Evolutionary conservation across 1,140 invertebrate genomes (phyloP).

Genomic region (Diachasma alloeum): DNA sequence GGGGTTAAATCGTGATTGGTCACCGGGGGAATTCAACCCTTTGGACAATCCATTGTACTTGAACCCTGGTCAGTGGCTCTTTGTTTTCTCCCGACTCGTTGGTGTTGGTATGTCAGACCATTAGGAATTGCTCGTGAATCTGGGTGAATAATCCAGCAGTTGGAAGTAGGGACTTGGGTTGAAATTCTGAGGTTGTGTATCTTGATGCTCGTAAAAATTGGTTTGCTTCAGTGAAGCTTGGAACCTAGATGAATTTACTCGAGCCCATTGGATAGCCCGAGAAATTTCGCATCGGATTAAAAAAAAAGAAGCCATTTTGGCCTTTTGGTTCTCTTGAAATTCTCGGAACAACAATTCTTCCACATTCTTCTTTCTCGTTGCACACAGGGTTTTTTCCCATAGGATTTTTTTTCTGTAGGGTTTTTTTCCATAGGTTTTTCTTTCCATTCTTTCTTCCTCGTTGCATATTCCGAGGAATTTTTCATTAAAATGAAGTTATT

Average conservation of each 20-base stretch:
- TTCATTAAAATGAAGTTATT: not conserved
- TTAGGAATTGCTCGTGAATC: not conserved
- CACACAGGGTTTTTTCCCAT: no score
- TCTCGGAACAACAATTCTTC: no score
- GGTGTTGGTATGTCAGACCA: not conserved
- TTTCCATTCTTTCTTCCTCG: not conserved
- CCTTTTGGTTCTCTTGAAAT: no score
- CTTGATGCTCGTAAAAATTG: no score
- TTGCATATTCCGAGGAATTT: not conserved
- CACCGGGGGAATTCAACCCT: not conserved
- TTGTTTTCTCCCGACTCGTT: not conserved
- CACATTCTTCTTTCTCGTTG: no score
- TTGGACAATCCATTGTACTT: slow-evolving; percentile 1
- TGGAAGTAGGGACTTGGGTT: not conserved
- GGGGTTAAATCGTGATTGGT: slow-evolving; percentile 5
- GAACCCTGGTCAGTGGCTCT: not conserved
- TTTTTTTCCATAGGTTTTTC: no score
- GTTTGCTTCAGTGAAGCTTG: no score
- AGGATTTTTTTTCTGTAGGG: no score
- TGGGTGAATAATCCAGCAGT: not conserved
- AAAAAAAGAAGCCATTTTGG: no score
- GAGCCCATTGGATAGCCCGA: no score
- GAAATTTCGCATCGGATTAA: no score
- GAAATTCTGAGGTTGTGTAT: not conserved
- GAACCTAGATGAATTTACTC: no score